Evolutionary conservation across 1,140 invertebrate genomes (phyloP).

Genomic region (Bombus ignitus): DNA sequence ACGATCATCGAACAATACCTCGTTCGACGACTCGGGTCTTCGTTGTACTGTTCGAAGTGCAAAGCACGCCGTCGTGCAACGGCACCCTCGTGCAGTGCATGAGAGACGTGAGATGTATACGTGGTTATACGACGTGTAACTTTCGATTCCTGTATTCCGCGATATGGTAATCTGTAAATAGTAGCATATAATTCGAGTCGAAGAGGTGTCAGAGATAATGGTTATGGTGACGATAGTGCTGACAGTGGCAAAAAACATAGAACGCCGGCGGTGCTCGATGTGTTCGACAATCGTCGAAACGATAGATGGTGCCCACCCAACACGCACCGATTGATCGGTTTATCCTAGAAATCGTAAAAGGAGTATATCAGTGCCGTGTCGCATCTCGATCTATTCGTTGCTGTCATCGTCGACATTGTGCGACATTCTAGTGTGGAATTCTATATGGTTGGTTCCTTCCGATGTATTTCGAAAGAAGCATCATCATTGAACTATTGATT

Average conservation of each 20-base stretch:
- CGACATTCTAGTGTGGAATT: not conserved
- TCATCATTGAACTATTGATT: conserved; percentile 38
- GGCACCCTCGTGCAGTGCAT: conserved; percentile 40
- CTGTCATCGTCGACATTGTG: conserved; percentile 36
- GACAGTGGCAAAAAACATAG: conserved; percentile 30
- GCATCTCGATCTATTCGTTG: not conserved
- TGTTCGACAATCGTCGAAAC: conserved; percentile 14
- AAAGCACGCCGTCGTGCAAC: conserved; percentile 44
- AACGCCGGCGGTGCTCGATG: conserved; percentile 27
- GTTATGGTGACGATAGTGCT: conserved; percentile 41
- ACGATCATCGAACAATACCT: conserved; percentile 46
- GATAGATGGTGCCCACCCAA: conserved; percentile 49
- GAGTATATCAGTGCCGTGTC: not conserved
- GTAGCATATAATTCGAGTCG: conserved; percentile 1
- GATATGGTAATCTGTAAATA: conserved; percentile 7
- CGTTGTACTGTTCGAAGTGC: conserved; percentile 29
- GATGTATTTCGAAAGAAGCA: not conserved
- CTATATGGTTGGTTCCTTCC: not conserved
- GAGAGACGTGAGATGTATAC: conserved; percentile 17
- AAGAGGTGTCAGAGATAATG: conserved; percentile 18
- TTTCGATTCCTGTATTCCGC: not conserved
- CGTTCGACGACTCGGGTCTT: conserved; percentile 45
- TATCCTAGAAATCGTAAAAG: not conserved
- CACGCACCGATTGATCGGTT: conserved; percentile 41
- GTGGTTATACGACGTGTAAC: conserved; percentile 10